Evolutionary conservation across 2,888 invertebrate species (phyloP).

Genomic region (Hypsopygia costalis): DNA sequence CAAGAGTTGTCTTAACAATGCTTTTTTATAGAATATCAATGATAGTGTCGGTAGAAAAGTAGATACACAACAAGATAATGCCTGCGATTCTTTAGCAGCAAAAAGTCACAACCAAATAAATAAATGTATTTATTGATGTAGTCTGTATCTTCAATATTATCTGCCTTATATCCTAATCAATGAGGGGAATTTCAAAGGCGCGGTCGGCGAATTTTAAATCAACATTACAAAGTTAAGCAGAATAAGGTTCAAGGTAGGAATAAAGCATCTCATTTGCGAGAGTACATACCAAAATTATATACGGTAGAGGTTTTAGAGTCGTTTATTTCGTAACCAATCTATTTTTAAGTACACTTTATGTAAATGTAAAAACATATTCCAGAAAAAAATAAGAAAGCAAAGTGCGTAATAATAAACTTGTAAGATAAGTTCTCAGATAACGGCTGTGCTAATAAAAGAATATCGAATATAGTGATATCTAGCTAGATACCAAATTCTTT

Average conservation of each 20-base stretch:
- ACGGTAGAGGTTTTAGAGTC: no score
- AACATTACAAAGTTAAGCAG: conserved; percentile 9
- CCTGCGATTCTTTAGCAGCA: not conserved
- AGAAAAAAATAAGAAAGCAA: no score
- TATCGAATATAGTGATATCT: no score
- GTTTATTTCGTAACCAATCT: no score
- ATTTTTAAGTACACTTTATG: no score
- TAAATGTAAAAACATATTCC: no score
- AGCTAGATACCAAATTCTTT: no score
- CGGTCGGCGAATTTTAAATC: conserved; percentile 8
- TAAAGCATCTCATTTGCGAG: conserved; percentile 29
- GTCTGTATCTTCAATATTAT: conserved; percentile 6
- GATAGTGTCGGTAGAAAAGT: not conserved
- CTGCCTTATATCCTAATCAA: conserved; percentile 5
- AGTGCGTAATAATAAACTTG: no score
- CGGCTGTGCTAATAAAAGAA: no score
- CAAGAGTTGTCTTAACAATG: no score
- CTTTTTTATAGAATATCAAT: no score
- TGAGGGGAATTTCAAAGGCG: conserved; percentile 5
- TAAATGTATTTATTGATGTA: conserved; percentile 4
- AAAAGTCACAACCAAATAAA: not conserved
- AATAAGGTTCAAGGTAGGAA: conserved; percentile 19
- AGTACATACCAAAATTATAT: conserved; percentile 22
- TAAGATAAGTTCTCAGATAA: no score
- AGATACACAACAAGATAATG: not conserved